These are phyloP conservation scores for Athrips mouffetella DNA, from an alignment of 2,888 invertebrate species.

Conservation along the genomic window DNA sequence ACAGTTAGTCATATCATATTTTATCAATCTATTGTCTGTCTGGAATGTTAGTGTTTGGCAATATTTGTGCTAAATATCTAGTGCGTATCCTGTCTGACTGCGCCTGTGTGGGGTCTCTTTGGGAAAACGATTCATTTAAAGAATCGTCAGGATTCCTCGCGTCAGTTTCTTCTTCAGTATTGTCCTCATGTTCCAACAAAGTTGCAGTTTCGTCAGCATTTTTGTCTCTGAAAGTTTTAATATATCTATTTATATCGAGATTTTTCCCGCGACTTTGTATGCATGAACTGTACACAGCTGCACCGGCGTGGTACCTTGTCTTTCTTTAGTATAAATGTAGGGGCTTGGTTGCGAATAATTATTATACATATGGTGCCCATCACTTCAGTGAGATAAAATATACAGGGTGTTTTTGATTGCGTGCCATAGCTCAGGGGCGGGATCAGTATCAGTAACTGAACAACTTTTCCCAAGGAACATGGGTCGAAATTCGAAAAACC, in stretches of 20 bases:
- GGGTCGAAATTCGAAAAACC: no score
- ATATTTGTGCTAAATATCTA: constrained; percentile 69
- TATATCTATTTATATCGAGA: no score
- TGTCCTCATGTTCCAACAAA: constrained; percentile 56
- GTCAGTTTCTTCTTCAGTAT: constrained; percentile 56
- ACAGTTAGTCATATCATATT: constrained; percentile 17
- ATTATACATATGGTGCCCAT: no score
- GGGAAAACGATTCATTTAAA: constrained; percentile 27
- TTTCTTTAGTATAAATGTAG: no score
- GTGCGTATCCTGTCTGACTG: constrained; percentile 70
- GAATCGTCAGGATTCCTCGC: constrained; percentile 35
- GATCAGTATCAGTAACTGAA: no score
- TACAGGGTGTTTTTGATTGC: no score
- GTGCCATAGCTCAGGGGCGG: no score
- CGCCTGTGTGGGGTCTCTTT: constrained; percentile 44
- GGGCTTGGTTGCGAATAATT: no score
- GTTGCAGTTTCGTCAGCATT: constrained; percentile 57
- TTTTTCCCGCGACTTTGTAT: no score
- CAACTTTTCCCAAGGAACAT: no score
- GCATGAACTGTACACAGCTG: no score
- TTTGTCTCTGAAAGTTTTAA: constrained; percentile 32
- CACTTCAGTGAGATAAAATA: neutral
- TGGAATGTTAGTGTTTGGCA: constrained; percentile 60
- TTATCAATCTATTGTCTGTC: constrained; percentile 45
- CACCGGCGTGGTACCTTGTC: no score